A percentile compares a stretch with the other conserved stretches of the same genome.
phyloP scores from a whole-genome alignment of 1,140 invertebrate species.

The Plectus sambesii region DNA sequence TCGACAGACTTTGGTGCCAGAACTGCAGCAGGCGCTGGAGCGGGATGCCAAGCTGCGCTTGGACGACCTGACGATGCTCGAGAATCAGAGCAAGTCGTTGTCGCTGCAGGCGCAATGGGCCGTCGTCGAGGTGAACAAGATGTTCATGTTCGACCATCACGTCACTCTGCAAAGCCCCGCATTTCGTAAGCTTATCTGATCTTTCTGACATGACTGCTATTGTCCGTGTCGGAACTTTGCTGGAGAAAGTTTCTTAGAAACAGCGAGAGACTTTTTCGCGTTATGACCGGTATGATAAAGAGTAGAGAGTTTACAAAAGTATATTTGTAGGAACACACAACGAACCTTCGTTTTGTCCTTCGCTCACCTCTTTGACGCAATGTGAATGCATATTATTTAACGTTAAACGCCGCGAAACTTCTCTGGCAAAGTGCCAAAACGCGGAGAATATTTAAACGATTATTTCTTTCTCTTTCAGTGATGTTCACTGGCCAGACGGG shows the following conservation, averaged over 20 bases:
- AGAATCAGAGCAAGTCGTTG: conserved; percentile 22
- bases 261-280: too few relatives aligned
- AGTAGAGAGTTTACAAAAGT: too few relatives aligned
- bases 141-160: conserved; percentile 23
- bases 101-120: conserved; percentile 30
- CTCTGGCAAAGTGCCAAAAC: too few relatives aligned
- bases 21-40: conserved; percentile 18
- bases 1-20: conserved; percentile 22
- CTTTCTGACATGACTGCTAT: background rate
- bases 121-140: conserved; percentile 20
- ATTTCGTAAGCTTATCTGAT: conserved; percentile 13
- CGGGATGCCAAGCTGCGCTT: conserved; percentile 20
- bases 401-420: too few relatives aligned
- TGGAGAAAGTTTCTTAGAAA: too few relatives aligned
- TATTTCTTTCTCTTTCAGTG: conserved; percentile 17
- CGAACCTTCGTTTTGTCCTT: too few relatives aligned
- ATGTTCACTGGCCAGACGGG: conserved; percentile 5
- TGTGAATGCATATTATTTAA: too few relatives aligned
- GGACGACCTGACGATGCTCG: conserved; percentile 15
- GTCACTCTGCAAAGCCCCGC: conserved; percentile 12
- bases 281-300: too few relatives aligned
- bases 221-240: too few relatives aligned
- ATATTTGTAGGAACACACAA: too few relatives aligned
- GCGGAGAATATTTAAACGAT: too few relatives aligned
- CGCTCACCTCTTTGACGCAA: too few relatives aligned